phyloP scores from a whole-genome alignment of 2,113 vertebrate genomes.

The Bothrops jararaca region DNA sequence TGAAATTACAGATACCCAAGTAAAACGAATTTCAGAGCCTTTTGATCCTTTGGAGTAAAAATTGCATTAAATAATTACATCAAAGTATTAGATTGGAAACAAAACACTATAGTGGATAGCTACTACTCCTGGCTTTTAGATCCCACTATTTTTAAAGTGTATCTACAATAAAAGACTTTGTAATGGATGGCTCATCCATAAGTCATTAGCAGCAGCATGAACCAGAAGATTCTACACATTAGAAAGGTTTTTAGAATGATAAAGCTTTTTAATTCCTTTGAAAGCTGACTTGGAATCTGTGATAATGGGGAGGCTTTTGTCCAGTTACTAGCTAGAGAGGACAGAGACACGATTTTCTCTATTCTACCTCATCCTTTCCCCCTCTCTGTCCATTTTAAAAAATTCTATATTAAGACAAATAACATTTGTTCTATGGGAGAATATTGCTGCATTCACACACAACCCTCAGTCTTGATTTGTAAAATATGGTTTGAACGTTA shows the following conservation, averaged over 20 bases:
- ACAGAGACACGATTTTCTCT: not conserved
- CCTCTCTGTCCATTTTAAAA: not conserved
- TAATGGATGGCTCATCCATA: not conserved
- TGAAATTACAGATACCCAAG: not conserved
- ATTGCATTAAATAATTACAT: not conserved
- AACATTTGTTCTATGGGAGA: not conserved
- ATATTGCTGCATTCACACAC: not conserved
- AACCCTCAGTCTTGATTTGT: not conserved
- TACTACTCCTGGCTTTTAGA: not conserved
- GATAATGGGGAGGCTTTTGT: not conserved
- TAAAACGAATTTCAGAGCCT: not conserved
- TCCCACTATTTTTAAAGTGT: not conserved
- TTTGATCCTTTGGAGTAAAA: not conserved
- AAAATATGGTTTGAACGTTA: not conserved
- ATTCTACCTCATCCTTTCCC: not conserved
- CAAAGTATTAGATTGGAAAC: not conserved
- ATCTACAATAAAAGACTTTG: not conserved
- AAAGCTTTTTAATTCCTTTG: slow-evolving; percentile 7
- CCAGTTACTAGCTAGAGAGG: not conserved
- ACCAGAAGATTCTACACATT: not conserved
- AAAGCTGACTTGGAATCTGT: not conserved
- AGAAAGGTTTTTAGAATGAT: not conserved
- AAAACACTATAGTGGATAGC: not conserved
- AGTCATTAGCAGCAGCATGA: not conserved
- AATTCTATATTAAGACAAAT: not conserved